Evolutionary conservation across 2,888 invertebrate species (phyloP).

Genomic region (Heliconius sara): DNA sequence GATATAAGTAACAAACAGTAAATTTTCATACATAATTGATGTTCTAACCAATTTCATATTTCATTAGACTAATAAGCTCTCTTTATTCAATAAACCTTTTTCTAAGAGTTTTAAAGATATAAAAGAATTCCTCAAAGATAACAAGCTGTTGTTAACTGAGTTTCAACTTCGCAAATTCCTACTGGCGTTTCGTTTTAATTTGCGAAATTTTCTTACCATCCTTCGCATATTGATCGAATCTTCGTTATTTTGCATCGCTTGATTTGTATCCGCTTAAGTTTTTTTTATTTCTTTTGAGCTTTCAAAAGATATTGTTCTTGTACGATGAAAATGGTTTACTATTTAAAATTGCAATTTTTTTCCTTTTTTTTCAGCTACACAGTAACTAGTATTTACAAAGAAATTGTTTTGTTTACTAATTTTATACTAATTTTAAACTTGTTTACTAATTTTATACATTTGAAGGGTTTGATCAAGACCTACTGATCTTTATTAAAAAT

Average conservation of each 20-base stretch:
- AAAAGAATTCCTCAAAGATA: conserved; percentile 16
- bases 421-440: too few species aligned
- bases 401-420: too few species aligned
- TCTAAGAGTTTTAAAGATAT: conserved; percentile 21
- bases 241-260: conserved; percentile 23
- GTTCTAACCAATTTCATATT: conserved; percentile 1
- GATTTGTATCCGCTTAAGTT: conserved; percentile 12
- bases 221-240: conserved; percentile 32
- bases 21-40: background rate
- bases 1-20: background rate
- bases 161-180: conserved; percentile 20
- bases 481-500: too few species aligned
- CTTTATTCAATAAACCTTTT: conserved; percentile 2
- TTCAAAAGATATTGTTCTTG: conserved; percentile 1
- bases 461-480: too few species aligned
- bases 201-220: conserved; percentile 21
- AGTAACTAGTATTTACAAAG: too few species aligned
- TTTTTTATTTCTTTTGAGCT: conserved; percentile 5
- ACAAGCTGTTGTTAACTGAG: conserved; percentile 4
- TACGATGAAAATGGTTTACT: background rate
- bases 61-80: conserved; percentile 5
- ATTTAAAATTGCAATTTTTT: background rate
- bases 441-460: too few species aligned
- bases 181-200: conserved; percentile 13
- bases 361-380: too few species aligned